Evolutionary conservation across 2,797 vertebrate species (phyloP).

Genomic region (Buceros bicornis): DNA sequence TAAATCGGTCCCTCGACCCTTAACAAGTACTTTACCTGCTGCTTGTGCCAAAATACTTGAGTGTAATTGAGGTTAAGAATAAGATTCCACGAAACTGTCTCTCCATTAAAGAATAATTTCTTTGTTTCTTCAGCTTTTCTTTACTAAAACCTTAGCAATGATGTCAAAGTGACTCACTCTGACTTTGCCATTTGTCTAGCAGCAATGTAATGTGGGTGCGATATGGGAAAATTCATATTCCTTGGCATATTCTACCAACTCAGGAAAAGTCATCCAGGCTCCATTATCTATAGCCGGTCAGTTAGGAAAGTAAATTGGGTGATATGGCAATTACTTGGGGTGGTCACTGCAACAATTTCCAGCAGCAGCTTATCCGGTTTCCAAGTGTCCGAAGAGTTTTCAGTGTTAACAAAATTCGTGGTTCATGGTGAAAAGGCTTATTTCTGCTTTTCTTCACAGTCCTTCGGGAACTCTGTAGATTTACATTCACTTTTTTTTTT

Average conservation of each 20-base stretch:
- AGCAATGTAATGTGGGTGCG: not conserved
- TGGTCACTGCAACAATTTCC: not conserved
- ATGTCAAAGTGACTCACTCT: not conserved
- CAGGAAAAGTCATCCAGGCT: not conserved
- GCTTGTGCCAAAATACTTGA: rapidly evolving
- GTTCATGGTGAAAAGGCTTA: not conserved
- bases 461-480: not conserved
- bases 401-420: not conserved
- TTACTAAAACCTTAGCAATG: not conserved
- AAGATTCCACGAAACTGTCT: not conserved
- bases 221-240: not conserved
- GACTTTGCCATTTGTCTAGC: not conserved
- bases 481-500: not conserved
- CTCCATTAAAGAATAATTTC: not conserved
- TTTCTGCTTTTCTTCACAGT: not conserved
- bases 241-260: not conserved
- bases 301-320: not conserved
- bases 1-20: no score
- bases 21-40: not conserved
- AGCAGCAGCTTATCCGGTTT: not conserved
- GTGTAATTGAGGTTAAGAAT: not conserved
- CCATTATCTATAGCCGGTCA: not conserved
- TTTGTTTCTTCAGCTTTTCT: not conserved
- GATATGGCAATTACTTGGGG: not conserved
- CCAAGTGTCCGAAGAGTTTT: not conserved